These are phyloP conservation scores for Anser cygnoides DNA, from an alignment of 2,113 vertebrate genomes.

Conservation along the genomic window DNA sequence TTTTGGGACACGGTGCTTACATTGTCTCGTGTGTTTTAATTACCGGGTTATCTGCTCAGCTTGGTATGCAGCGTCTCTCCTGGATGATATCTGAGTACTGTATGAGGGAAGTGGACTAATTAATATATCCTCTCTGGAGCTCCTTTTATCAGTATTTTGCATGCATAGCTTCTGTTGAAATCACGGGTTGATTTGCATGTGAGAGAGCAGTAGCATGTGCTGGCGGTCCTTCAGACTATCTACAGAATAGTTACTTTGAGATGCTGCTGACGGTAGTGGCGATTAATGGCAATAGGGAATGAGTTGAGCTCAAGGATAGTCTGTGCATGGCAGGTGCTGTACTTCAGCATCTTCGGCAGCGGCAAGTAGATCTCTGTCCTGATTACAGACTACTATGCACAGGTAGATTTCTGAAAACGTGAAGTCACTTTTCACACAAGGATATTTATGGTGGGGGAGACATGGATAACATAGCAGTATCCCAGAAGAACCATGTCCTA, in stretches of 20 bases:
- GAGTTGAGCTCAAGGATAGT: no score
- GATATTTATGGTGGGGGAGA: fast-evolving
- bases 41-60: not conserved
- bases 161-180: not conserved
- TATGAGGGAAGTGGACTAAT: not conserved
- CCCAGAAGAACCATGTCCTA: not conserved
- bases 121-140: not conserved
- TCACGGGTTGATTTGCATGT: fast-evolving
- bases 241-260: fast-evolving
- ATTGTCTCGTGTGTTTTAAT: fast-evolving
- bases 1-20: not conserved
- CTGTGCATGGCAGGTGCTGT: fast-evolving
- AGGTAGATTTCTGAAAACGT: not conserved
- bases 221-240: not conserved
- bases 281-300: not conserved
- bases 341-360: not conserved
- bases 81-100: fast-evolving
- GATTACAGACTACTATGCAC: fast-evolving
- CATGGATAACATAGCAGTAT: fast-evolving
- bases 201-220: fast-evolving
- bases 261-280: fast-evolving
- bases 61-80: not conserved
- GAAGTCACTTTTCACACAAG: fast-evolving
- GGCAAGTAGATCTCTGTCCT: fast-evolving
- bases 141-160: not conserved